Evolutionary conservation across 2,797 vertebrate genomes (phyloP).

Genomic region (Dallia pectoralis): DNA sequence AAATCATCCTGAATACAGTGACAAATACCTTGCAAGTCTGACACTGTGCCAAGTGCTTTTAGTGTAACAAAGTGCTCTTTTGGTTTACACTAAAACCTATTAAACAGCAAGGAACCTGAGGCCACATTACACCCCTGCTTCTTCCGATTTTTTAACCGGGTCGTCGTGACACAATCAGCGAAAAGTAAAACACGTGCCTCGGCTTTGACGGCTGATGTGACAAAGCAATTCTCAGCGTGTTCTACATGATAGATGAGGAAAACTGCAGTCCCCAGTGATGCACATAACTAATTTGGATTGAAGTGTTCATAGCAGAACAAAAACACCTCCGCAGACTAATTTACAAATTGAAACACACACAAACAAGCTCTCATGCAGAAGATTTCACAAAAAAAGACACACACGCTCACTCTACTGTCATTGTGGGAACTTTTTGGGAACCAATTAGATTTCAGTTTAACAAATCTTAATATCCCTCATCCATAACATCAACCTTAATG

Average conservation of each 20-base stretch:
- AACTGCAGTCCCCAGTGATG: background rate
- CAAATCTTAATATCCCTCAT: too few species aligned
- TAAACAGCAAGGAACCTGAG: background rate
- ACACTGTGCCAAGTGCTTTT: constrained; percentile 1
- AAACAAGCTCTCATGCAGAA: background rate
- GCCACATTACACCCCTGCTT: background rate
- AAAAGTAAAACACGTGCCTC: background rate
- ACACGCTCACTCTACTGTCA: background rate
- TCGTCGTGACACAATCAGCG: background rate
- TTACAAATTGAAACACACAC: background rate
- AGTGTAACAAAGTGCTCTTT: background rate
- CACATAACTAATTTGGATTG: background rate
- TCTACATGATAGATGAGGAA: background rate
- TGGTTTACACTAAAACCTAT: background rate
- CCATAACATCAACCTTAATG: too few species aligned
- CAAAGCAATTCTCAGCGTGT: background rate
- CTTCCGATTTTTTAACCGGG: background rate
- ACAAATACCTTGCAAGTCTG: background rate
- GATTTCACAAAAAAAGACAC: background rate
- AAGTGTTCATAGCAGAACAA: background rate
- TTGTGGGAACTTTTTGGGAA: too few species aligned
- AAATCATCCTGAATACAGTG: background rate
- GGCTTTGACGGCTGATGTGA: background rate
- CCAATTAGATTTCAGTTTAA: too few species aligned
- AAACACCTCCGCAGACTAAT: background rate